phyloP scores from a whole-genome alignment of 1,140 invertebrate species.

The Marisa cornuarietis region DNA sequence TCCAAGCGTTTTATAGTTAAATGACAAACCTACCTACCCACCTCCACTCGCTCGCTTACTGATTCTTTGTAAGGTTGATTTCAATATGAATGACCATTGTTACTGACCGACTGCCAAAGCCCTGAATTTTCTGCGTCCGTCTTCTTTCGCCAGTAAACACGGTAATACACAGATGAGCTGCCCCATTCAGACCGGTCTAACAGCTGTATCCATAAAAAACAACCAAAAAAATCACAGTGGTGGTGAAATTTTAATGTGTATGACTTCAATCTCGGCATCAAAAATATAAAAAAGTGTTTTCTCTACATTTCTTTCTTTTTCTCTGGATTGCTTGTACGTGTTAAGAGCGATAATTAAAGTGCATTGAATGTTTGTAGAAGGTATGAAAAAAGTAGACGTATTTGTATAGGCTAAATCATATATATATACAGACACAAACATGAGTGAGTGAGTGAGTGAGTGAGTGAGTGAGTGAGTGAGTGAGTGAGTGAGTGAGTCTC shows the following conservation, averaged over 20 bases:
- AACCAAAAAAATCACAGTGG: not conserved
- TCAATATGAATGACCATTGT: not conserved
- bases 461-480: too few relatives aligned
- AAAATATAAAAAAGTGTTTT: too few relatives aligned
- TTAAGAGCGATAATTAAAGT: not conserved
- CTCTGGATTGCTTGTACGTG: not conserved
- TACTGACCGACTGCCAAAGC: conserved; percentile 27
- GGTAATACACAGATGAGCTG: conserved; percentile 38
- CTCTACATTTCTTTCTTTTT: not conserved
- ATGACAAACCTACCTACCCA: too few relatives aligned
- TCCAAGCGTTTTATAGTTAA: too few relatives aligned
- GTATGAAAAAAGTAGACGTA: not conserved
- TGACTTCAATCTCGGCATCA: not conserved
- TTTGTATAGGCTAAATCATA: not conserved
- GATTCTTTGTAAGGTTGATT: too few relatives aligned
- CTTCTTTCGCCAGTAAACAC: conserved; percentile 41
- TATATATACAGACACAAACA: not conserved
- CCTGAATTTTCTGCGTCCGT: not conserved
- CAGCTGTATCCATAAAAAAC: conserved; percentile 29
- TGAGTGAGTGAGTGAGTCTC: too few relatives aligned
- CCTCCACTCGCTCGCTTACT: too few relatives aligned
- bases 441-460: too few relatives aligned
- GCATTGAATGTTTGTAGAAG: not conserved
- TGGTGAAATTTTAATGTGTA: not conserved
- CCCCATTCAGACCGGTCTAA: conserved; percentile 37